phyloP scores from a whole-genome alignment of 1,140 invertebrate species.

The Ctenoplectra terminalis region DNA sequence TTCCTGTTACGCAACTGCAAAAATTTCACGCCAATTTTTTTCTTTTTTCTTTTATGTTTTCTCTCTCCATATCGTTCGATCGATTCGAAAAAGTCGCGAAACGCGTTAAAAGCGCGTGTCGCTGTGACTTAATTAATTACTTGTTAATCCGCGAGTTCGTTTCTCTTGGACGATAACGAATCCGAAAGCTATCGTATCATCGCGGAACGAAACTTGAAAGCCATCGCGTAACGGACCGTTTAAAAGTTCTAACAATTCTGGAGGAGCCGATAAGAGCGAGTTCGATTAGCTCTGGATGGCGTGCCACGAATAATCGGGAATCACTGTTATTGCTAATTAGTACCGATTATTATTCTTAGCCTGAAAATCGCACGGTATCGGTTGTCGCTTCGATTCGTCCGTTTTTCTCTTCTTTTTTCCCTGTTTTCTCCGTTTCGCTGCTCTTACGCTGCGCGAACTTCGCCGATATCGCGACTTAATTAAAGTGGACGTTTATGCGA shows the following conservation, averaged over 20 bases:
- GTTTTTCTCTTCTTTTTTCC: background rate
- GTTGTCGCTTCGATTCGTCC: background rate
- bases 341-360: background rate
- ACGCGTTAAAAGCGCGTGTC: too few relatives aligned
- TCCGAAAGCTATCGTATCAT: background rate
- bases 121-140: conserved; percentile 4
- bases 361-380: background rate
- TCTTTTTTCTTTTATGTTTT: background rate
- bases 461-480: background rate
- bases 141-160: background rate
- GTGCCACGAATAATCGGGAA: conserved; percentile 3
- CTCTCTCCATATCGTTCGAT: too few relatives aligned
- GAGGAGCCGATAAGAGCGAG: conserved; percentile 7
- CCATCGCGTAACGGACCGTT: conserved; percentile 5
- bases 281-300: conserved; percentile 18
- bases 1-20: too few relatives aligned
- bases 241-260: conserved; percentile 7
- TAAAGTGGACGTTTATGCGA: too few relatives aligned
- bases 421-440: background rate
- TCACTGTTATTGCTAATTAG: conserved; percentile 34
- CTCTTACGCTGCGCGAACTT: background rate
- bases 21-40: background rate
- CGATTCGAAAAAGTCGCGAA: too few relatives aligned
- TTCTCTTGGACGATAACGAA: background rate
- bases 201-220: conserved; percentile 12